These are phyloP conservation scores for Phortica okadai DNA, from an alignment of 2,888 invertebrate species.

Conservation along the genomic window DNA sequence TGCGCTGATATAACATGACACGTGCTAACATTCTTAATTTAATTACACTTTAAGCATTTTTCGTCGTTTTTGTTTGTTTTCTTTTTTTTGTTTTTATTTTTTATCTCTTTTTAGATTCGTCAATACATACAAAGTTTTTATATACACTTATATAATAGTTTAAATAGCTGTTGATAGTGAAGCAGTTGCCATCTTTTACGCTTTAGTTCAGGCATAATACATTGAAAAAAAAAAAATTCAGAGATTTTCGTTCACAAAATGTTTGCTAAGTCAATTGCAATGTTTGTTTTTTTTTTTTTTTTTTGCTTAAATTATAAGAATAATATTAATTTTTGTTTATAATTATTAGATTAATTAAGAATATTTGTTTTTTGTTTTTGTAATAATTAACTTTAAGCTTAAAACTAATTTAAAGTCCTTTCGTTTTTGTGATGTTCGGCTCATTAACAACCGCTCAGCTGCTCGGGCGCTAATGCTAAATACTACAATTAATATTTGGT, in stretches of 20 bases:
- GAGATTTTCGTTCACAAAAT: too few relatives aligned
- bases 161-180: too few relatives aligned
- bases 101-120: conserved; percentile 7
- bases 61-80: neutral
- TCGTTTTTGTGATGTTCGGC: conserved; percentile 45
- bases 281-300: conserved; percentile 3
- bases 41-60: neutral
- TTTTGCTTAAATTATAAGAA: conserved; percentile 15
- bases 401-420: conserved; percentile 66
- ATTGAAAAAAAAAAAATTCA: neutral
- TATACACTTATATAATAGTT: neutral
- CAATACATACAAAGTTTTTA: conserved; percentile 16
- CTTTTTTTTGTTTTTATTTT: conserved; percentile 22
- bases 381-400: conserved; percentile 58
- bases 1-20: conserved; percentile 42
- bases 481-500: conserved; percentile 62
- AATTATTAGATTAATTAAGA: conserved; percentile 31
- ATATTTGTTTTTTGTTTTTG: conserved; percentile 40
- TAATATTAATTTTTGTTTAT: conserved; percentile 25
- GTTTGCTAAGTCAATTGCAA: neutral
- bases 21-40: conserved; percentile 6
- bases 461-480: conserved; percentile 44
- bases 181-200: neutral
- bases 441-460: neutral
- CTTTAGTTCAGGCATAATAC: conserved; percentile 17